Conservation (phyloP, 1,140 invertebrate species). For the Brachionus plicatilis region DNA sequence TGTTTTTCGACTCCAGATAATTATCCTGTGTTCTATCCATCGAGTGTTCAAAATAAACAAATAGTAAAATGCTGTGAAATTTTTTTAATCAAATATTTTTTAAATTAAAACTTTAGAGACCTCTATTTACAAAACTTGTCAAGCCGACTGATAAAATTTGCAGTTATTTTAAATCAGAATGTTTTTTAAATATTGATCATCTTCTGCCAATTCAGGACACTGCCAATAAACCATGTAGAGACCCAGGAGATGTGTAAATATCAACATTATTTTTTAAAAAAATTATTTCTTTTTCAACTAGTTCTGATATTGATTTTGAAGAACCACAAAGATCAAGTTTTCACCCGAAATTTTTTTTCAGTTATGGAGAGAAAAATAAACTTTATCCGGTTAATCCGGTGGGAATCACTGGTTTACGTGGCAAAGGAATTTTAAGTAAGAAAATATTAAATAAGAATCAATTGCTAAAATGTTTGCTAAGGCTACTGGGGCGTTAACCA, state of each 20-base stretch:
- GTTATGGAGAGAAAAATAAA: not conserved
- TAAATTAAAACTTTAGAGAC: not conserved
- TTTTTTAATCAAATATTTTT: not conserved
- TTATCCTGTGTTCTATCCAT: not conserved
- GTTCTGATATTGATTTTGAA: not conserved
- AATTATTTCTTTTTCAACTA: not conserved
- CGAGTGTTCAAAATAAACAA: not conserved
- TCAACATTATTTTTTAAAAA: not conserved
- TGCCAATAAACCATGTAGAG: not conserved
- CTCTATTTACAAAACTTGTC: not conserved
- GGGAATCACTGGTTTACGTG: slow-evolving; percentile 69
- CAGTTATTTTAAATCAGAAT: not conserved
- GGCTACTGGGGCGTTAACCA: not conserved
- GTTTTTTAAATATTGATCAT: not conserved
- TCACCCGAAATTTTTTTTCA: not conserved
- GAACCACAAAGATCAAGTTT: not conserved
- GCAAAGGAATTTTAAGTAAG: slow-evolving; percentile 61
- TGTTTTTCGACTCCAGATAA: not conserved
- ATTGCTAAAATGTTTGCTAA: not conserved
- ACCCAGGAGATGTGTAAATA: not conserved
- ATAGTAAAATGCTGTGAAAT: not conserved
- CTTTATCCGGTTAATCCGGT: slow-evolving; percentile 61
- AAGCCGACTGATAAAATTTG: not conserved
- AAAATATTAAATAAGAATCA: not conserved
- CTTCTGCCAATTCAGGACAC: not conserved